Evolutionary conservation across 1,140 invertebrate genomes (phyloP), one percentile per base, ranked within the genome.

Genomic region (Calycopis cecrops): DNA sequence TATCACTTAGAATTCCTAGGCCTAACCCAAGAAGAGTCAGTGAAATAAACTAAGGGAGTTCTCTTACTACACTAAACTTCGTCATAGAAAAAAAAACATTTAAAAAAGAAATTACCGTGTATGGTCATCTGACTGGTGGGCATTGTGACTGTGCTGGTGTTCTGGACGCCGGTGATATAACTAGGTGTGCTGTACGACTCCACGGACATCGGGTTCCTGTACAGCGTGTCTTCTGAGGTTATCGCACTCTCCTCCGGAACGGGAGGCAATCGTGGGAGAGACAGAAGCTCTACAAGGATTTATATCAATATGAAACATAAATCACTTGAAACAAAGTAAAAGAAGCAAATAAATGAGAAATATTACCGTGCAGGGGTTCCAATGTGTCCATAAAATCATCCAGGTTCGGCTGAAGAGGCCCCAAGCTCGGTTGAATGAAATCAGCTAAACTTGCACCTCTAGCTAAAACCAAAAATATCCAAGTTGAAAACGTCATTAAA

Each of bases 361-460:
- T 48, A 38, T 67, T 88, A 95, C 94, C 94, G 89, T 95, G 94
- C 56, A 97, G 88, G 4, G 94, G 93, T 74, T 95, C 94, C 73
- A 96, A 91, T 69, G 95, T 97, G 70, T 96, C 95, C 94, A 96
- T 97, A 82, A 97, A 97, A 88, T 99, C 98, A 79, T 99, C 97
- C 65, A 99, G 90, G 89, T 97, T 98, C 58, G 98, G 98, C 81
- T 99, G 98, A 37, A 99, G 89, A 54, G 98, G 97, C 50, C 98
- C 94, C 63, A 99, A 91, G 78, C 97, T 98, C 50, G 98, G 98
- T 89, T 99, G 98, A 83, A 99, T 99, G 72, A 99, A 97, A 88
- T 99, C 98, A 11, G 98, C 96, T 72, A 88, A 79, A 64, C 79
- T 77, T 35, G 85, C 90, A 62, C 90, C 91, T 74, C 91, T 88